A percentile compares a stretch with the other conserved stretches of the same genome.
Evolutionary conservation across 2,797 vertebrate genomes (phyloP).

Genomic region (Allobates femoralis): DNA sequence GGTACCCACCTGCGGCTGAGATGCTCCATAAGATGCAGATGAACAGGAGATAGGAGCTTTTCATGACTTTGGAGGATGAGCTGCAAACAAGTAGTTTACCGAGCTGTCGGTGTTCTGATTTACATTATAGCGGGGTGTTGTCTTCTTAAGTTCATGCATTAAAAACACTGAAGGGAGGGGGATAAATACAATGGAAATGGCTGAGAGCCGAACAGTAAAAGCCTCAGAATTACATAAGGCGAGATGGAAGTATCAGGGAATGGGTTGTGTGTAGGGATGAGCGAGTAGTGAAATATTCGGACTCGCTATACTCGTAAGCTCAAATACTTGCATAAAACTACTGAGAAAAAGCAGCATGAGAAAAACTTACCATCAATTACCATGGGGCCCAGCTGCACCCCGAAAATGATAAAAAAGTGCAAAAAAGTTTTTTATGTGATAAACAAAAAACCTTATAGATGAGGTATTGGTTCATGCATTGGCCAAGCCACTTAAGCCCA

Average conservation of each 20-base stretch:
- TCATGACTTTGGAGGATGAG: constrained; percentile 22
- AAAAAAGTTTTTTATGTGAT: no score
- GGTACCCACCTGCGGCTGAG: not conserved
- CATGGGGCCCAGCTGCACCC: no score
- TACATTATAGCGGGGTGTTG: constrained; percentile 45
- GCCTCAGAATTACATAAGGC: constrained; percentile 33
- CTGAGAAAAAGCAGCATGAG: no score
- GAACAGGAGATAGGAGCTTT: not conserved
- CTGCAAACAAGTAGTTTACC: constrained; percentile 2
- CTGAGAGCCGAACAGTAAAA: constrained; percentile 39
- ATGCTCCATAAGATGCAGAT: constrained; percentile 13
- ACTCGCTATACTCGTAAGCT: no score
- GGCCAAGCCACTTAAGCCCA: no score
- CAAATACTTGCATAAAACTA: no score
- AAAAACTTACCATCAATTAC: no score
- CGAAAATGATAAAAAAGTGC: no score
- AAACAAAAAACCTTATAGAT: no score
- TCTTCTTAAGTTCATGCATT: constrained; percentile 19
- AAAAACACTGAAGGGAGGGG: constrained; percentile 36
- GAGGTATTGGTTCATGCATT: no score
- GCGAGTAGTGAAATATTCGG: not conserved
- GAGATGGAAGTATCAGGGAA: constrained; percentile 18
- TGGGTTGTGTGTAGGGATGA: not conserved
- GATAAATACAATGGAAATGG: constrained; percentile 27
- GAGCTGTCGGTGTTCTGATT: constrained; percentile 5